Percentiles rank a stretch among this genome's conserved stretches.
Conservation (phyloP, 2,888 invertebrate species). For the Villa cingulata region DNA sequence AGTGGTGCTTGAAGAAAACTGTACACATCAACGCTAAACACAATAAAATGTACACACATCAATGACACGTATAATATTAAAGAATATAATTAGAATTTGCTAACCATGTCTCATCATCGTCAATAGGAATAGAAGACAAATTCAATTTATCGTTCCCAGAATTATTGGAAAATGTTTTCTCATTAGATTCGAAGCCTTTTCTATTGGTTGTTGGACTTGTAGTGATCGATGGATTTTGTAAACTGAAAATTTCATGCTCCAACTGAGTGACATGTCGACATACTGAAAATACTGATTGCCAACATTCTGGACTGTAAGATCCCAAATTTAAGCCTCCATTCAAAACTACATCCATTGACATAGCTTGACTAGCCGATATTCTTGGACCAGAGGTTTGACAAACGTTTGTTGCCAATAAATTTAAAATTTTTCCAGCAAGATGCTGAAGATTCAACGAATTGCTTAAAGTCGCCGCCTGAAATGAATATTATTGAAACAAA, state of each 20-base stretch:
- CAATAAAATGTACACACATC: constrained; percentile 19
- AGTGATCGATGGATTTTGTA: constrained; percentile 41
- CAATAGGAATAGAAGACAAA: constrained; percentile 46
- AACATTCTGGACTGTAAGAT: constrained; percentile 84
- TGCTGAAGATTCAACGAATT: constrained; percentile 78
- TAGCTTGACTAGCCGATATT: constrained; percentile 74
- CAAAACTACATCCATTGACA: constrained; percentile 84
- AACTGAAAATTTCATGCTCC: constrained; percentile 81
- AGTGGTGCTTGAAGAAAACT: constrained; percentile 63
- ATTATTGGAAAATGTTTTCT: constrained; percentile 22
- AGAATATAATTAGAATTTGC: no score
- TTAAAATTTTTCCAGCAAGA: constrained; percentile 80
- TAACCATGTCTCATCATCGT: constrained; percentile 69
- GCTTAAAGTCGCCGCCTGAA: constrained; percentile 72
- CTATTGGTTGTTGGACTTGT: constrained; percentile 29
- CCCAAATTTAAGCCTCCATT: constrained; percentile 79
- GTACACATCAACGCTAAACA: constrained; percentile 65
- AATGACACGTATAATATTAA: constrained; percentile 1
- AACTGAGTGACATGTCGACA: constrained; percentile 85
- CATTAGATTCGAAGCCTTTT: constrained; percentile 32
- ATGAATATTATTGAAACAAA: no score
- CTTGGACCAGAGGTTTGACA: constrained; percentile 67
- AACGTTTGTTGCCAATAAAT: constrained; percentile 74
- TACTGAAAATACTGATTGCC: constrained; percentile 91
- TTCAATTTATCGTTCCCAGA: constrained; percentile 45